phyloP scores from a whole-genome alignment of 2,888 invertebrate genomes.

The Megastigmus dorsalis region DNA sequence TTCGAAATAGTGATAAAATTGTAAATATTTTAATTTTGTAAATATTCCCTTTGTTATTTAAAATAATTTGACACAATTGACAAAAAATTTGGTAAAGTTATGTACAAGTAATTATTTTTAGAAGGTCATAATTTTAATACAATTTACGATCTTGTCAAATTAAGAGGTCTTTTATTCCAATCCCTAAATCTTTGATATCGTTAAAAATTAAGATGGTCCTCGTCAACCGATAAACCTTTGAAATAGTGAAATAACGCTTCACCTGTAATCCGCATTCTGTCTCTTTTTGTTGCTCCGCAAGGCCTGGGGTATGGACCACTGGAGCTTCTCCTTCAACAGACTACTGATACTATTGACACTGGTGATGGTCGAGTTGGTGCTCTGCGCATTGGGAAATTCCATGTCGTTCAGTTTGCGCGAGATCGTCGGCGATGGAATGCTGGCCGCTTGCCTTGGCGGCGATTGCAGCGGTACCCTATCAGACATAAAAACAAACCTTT shows the following conservation, averaged over 20 bases:
- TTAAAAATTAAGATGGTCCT: no score
- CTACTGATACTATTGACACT: conserved; percentile 91
- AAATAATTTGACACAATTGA: no score
- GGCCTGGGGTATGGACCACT: conserved; percentile 76
- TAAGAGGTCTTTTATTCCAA: no score
- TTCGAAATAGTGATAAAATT: no score
- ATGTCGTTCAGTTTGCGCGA: conserved; percentile 40
- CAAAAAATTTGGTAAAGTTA: no score
- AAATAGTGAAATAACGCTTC: conserved; percentile 1
- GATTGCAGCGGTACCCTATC: conserved; percentile 50
- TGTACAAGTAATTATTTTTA: no score
- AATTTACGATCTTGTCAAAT: no score
- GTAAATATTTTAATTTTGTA: no score
- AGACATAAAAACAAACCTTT: background rate
- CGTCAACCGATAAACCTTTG: background rate
- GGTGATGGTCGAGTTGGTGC: conserved; percentile 86
- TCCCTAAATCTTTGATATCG: no score
- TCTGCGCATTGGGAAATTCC: conserved; percentile 72
- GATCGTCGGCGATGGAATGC: conserved; percentile 76
- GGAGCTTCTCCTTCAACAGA: conserved; percentile 87
- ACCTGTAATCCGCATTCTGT: conserved; percentile 72
- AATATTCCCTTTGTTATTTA: no score
- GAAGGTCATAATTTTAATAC: no score
- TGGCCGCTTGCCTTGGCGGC: conserved; percentile 68
- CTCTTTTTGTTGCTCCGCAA: conserved; percentile 68